A percentile compares a stretch with the other conserved stretches of the same genome.
Conservation (phyloP, 2,113 vertebrate species). For the Chaenocephalus aceratus region DNA sequence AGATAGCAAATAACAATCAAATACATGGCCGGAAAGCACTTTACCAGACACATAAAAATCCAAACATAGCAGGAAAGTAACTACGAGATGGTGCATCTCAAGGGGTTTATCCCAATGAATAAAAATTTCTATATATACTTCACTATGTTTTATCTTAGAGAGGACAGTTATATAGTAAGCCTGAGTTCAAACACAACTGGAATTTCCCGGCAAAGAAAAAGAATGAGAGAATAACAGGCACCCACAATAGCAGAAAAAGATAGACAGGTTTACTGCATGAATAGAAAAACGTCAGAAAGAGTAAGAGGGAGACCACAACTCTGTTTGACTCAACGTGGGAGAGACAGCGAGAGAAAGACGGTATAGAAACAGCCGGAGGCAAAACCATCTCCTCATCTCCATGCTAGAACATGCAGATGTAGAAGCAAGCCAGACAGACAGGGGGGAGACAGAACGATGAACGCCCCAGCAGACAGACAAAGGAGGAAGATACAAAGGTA, state of each 20-base stretch:
- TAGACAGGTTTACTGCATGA: conserved; percentile 28
- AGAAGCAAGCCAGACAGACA: conserved; percentile 49
- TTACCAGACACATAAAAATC: not conserved
- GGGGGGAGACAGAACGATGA: conserved; percentile 43
- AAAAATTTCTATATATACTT: no score
- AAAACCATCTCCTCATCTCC: conserved; percentile 56
- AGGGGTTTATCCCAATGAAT: no score
- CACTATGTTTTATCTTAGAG: conserved; percentile 21
- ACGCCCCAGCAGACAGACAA: conserved; percentile 41
- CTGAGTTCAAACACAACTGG: conserved; percentile 3
- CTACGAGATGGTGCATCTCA: not conserved
- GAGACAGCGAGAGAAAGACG: not conserved
- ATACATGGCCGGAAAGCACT: conserved; percentile 21
- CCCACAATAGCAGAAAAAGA: conserved; percentile 1
- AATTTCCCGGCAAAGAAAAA: conserved; percentile 27
- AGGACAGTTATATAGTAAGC: not conserved
- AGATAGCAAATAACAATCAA: conserved; percentile 6
- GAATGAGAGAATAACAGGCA: not conserved
- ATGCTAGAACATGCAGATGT: conserved; percentile 45
- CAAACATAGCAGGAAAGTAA: not conserved
- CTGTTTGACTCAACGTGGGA: conserved; percentile 24
- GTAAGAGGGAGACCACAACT: conserved; percentile 13
- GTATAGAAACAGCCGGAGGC: conserved; percentile 61
- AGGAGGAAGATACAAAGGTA: conserved; percentile 49
- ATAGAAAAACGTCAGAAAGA: conserved; percentile 19